These are phyloP conservation scores for Pristionchus pacificus DNA, from an alignment of 1,140 invertebrate genomes.

Conservation along the genomic window DNA sequence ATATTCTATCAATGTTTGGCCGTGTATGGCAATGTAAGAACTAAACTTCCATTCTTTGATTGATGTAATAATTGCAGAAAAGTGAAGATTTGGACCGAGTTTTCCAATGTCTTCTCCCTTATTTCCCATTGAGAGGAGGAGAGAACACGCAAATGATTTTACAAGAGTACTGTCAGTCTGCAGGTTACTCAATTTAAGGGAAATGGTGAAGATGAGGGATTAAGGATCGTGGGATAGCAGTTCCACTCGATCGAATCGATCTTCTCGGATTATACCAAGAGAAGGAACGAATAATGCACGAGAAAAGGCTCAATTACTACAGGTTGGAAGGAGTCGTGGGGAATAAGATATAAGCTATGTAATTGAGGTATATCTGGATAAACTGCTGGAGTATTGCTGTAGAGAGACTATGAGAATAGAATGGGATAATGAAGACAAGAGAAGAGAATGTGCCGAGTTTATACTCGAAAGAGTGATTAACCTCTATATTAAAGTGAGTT, in stretches of 20 bases:
- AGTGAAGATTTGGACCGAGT: slow-evolving; percentile 43
- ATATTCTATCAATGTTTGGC: slow-evolving; percentile 55
- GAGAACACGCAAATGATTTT: slow-evolving; percentile 37
- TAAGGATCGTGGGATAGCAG: slow-evolving; percentile 4
- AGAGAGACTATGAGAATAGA: slow-evolving; percentile 51
- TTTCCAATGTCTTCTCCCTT: slow-evolving; percentile 50
- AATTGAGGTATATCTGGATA: slow-evolving; percentile 50
- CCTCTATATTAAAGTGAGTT: background rate
- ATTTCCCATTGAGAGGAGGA: slow-evolving; percentile 44
- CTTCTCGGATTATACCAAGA: too few species aligned
- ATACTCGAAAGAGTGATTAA: slow-evolving; percentile 39
- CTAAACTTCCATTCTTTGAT: background rate
- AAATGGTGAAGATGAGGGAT: background rate
- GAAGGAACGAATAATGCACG: slow-evolving; percentile 30
- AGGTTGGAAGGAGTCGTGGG: slow-evolving; percentile 27
- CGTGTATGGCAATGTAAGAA: slow-evolving; percentile 34
- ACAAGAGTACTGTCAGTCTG: slow-evolving; percentile 43
- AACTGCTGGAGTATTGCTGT: slow-evolving; percentile 51
- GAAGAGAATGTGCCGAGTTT: slow-evolving; percentile 45
- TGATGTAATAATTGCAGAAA: background rate
- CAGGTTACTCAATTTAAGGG: slow-evolving; percentile 11
- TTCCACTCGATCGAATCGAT: too few species aligned
- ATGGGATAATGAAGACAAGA: slow-evolving; percentile 42
- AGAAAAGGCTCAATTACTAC: slow-evolving; percentile 48
- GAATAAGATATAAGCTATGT: slow-evolving; percentile 5